Evolutionary conservation across 2,797 vertebrate species (phyloP).

Genomic region (Cryptoblepharus egeriae): DNA sequence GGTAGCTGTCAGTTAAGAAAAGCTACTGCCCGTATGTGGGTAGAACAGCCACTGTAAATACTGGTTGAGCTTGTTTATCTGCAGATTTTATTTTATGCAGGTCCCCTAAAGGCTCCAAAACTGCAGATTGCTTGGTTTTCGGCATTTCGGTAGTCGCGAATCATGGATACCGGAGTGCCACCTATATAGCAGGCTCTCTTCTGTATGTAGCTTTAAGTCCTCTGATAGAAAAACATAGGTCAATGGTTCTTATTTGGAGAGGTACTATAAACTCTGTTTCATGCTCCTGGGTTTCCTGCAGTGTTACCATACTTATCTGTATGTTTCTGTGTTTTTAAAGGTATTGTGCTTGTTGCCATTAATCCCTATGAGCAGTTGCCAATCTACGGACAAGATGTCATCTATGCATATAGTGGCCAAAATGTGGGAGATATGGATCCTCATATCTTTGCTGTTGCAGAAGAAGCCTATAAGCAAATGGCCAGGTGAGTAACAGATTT

Average conservation of each 20-base stretch:
- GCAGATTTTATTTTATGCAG: too few species aligned
- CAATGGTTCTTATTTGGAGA: background rate
- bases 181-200: background rate
- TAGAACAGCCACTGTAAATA: background rate
- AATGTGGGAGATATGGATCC: conserved; percentile 98
- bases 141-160: too few species aligned
- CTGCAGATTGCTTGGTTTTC: too few species aligned
- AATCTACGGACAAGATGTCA: conserved; percentile 97
- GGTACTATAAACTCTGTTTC: too few species aligned
- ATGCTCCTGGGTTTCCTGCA: accelerated
- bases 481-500: conserved; percentile 81
- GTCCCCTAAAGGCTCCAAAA: too few species aligned
- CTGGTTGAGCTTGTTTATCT: too few species aligned
- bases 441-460: conserved; percentile 95
- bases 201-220: background rate
- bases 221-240: background rate
- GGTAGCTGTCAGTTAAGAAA: background rate
- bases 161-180: too few species aligned
- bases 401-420: conserved; percentile 93
- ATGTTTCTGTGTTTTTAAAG: conserved; percentile 69
- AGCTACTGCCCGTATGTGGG: too few species aligned
- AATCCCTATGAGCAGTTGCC: conserved; percentile 94
- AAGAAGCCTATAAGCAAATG: conserved; percentile 97
- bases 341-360: conserved; percentile 96
- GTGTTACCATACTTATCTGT: background rate